These are phyloP conservation scores for Musca domestica DNA, from an alignment of 1,140 invertebrate species.

Conservation along the genomic window DNA sequence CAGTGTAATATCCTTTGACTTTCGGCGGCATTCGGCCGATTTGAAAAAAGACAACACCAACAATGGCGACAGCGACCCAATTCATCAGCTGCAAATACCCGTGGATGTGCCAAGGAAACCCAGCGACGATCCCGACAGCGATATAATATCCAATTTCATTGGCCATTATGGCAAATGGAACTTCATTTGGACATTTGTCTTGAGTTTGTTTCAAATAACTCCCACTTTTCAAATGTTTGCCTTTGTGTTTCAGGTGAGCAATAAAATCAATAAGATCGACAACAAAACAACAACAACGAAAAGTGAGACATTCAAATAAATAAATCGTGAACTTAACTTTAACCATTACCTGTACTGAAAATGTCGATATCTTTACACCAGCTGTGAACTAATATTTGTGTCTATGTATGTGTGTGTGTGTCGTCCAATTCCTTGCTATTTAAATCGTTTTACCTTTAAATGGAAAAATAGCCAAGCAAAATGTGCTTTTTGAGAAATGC, in stretches of 20 bases:
- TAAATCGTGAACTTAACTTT: too few species aligned
- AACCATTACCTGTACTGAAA: too few species aligned
- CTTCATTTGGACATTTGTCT: slow-evolving; percentile 64
- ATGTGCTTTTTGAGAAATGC: too few species aligned
- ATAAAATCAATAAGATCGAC: too few species aligned
- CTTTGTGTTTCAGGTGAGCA: slow-evolving; percentile 52
- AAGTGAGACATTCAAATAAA: too few species aligned
- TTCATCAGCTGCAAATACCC: background rate
- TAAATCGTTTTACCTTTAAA: too few species aligned
- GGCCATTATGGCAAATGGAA: slow-evolving; percentile 74
- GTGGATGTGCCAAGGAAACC: slow-evolving; percentile 31
- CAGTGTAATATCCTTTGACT: slow-evolving; percentile 50
- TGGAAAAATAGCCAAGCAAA: too few species aligned
- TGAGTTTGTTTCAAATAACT: slow-evolving; percentile 61
- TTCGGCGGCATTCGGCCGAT: slow-evolving; percentile 48
- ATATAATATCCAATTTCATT: slow-evolving; percentile 65
- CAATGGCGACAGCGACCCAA: background rate
- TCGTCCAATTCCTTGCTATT: too few species aligned
- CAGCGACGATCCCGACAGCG: slow-evolving; percentile 55
- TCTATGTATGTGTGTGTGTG: too few species aligned
- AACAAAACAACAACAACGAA: too few species aligned
- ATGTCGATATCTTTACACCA: too few species aligned
- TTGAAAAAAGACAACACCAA: slow-evolving; percentile 37
- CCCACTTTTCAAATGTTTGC: slow-evolving; percentile 52
- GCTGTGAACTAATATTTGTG: too few species aligned